Evolutionary conservation across 1,140 invertebrate genomes (phyloP).

Genomic region (Lethrus apterus): DNA sequence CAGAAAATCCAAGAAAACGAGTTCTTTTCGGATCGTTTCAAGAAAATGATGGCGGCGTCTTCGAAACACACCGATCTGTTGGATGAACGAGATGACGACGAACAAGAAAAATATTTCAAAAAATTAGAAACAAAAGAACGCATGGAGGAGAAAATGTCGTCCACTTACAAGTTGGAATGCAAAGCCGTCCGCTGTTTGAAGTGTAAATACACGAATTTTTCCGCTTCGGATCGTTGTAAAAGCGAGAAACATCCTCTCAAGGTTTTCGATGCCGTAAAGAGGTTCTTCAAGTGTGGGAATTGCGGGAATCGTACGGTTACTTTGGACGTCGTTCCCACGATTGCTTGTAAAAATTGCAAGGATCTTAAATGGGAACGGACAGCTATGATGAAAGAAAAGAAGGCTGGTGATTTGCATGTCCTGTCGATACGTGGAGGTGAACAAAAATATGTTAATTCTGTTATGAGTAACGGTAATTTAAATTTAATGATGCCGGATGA

Average conservation of each 20-base stretch:
- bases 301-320: constrained; percentile 76
- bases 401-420: constrained; percentile 43
- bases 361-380: constrained; percentile 67
- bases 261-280: constrained; percentile 69
- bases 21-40: constrained; percentile 59
- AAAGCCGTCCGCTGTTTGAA: constrained; percentile 82
- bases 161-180: constrained; percentile 72
- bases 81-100: constrained; percentile 61
- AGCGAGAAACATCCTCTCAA: constrained; percentile 70
- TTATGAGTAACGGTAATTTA: constrained; percentile 52
- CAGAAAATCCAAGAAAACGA: constrained; percentile 43
- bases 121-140: constrained; percentile 83
- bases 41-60: constrained; percentile 69
- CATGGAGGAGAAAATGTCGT: constrained; percentile 88
- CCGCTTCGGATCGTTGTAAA: constrained; percentile 76
- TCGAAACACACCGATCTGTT: constrained; percentile 72
- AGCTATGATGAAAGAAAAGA: constrained; percentile 72
- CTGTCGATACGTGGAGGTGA: constrained; percentile 68
- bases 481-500: constrained; percentile 56
- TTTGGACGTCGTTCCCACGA: constrained; percentile 67
- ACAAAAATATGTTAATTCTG: constrained; percentile 58
- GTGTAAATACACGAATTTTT: constrained; percentile 86
- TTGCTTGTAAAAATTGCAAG: constrained; percentile 70
- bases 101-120: constrained; percentile 80
- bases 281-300: constrained; percentile 85